phyloP scores from a whole-genome alignment of 2,888 invertebrate species.

The Nebria brevicollis region DNA sequence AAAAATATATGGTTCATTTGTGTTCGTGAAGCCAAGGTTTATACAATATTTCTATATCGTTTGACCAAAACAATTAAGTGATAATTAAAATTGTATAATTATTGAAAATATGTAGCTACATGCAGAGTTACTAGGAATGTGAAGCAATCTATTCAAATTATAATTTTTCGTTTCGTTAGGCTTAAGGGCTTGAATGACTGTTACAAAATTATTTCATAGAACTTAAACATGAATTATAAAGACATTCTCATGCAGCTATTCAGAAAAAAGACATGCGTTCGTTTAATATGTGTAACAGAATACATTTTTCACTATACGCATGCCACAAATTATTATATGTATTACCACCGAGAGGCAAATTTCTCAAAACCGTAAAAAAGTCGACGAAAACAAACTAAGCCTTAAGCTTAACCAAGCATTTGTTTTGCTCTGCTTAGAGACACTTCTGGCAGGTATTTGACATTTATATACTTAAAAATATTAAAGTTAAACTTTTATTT shows the following conservation, averaged over 20 bases:
- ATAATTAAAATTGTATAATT: neutral
- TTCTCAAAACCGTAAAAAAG: neutral
- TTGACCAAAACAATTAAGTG: neutral
- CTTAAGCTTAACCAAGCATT: neutral
- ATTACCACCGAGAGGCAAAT: neutral
- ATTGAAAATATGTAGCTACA: neutral
- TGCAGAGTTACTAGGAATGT: neutral
- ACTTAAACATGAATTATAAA: neutral
- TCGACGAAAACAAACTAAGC: neutral
- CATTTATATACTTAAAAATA: too few relatives aligned
- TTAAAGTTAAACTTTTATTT: too few relatives aligned
- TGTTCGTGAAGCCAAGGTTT: neutral
- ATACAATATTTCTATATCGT: too few relatives aligned
- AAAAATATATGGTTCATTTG: neutral
- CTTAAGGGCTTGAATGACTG: neutral
- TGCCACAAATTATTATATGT: neutral
- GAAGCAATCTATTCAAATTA: neutral
- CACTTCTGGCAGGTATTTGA: neutral
- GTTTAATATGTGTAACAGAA: slow-evolving; percentile 1
- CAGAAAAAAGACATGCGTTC: neutral
- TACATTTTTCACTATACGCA: neutral
- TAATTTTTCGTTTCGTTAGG: neutral
- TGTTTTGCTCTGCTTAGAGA: neutral
- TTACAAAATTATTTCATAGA: neutral
- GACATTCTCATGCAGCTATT: neutral